Evolutionary conservation across 2,888 invertebrate species (phyloP).

Genomic region (Andrena bicolor): DNA sequence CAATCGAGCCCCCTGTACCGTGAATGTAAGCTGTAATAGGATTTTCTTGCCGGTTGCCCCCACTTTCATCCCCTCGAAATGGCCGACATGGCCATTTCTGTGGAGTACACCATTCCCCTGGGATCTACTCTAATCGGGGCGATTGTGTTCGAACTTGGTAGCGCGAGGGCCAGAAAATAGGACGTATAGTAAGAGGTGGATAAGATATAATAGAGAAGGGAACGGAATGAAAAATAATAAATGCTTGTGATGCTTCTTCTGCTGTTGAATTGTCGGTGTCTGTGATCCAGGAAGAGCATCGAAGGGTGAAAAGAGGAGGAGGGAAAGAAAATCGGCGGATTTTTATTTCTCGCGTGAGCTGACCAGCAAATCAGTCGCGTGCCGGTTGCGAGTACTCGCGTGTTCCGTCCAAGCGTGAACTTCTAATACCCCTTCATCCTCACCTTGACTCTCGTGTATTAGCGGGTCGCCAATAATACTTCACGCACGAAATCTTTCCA

Average conservation of each 20-base stretch:
- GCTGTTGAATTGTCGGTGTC: background rate
- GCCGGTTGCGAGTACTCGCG: slow-evolving; percentile 77
- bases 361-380: slow-evolving; percentile 75
- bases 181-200: no score
- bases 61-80: slow-evolving; percentile 56
- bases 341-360: slow-evolving; percentile 70
- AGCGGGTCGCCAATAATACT: slow-evolving; percentile 75
- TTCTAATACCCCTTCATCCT: slow-evolving; percentile 77
- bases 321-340: slow-evolving; percentile 45
- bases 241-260: background rate
- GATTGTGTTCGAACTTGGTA: slow-evolving; percentile 36
- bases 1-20: slow-evolving; percentile 56
- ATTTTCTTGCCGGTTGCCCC: slow-evolving; percentile 63
- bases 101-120: slow-evolving; percentile 54
- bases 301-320: slow-evolving; percentile 6
- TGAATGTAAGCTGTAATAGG: slow-evolving; percentile 66
- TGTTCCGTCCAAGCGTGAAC: slow-evolving; percentile 78
- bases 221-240: background rate
- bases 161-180: no score
- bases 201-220: no score
- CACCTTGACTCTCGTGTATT: slow-evolving; percentile 76
- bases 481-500: slow-evolving; percentile 75
- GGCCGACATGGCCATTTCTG: slow-evolving; percentile 71
- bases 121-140: slow-evolving; percentile 46
- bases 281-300: slow-evolving; percentile 18